phyloP scores from a whole-genome alignment of 2,888 invertebrate genomes.

The Drosophila tripunctata region DNA sequence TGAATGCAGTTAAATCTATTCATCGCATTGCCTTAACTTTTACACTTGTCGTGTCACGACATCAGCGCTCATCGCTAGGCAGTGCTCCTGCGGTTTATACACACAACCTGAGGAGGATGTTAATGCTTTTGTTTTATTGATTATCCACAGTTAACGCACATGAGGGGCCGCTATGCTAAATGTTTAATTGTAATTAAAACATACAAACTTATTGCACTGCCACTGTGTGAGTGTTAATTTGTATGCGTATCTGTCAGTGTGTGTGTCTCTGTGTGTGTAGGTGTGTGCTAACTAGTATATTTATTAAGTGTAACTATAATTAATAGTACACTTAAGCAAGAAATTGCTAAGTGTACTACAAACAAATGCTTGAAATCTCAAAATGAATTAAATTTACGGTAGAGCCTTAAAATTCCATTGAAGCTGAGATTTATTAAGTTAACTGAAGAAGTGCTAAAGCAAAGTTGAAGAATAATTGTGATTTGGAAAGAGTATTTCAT shows the following conservation, averaged over 20 bases:
- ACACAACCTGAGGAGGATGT: slow-evolving; percentile 9
- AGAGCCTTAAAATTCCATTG: too few relatives aligned
- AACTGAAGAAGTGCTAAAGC: too few relatives aligned
- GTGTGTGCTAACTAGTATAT: background rate
- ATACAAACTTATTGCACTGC: slow-evolving; percentile 24
- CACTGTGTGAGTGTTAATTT: background rate
- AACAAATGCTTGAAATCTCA: background rate
- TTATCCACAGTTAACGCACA: slow-evolving; percentile 32
- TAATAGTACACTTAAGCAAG: background rate
- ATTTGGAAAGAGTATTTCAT: too few relatives aligned
- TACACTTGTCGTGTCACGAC: background rate
- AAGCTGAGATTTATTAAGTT: too few relatives aligned
- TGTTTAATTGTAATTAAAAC: slow-evolving; percentile 63
- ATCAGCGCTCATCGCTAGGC: background rate
- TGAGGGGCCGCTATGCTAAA: slow-evolving; percentile 43
- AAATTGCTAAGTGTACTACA: background rate
- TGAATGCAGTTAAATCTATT: background rate
- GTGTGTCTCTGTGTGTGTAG: background rate
- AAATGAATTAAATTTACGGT: too few relatives aligned
- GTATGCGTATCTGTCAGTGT: slow-evolving; percentile 2
- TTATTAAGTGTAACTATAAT: slow-evolving; percentile 2
- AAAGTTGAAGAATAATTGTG: too few relatives aligned
- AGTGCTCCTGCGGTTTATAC: slow-evolving; percentile 52
- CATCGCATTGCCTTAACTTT: background rate
- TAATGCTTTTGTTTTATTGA: slow-evolving; percentile 43